Percentiles rank a stretch among this genome's conserved stretches.
phyloP scores from a whole-genome alignment of 92 coral and sea anemone genomes.

The Pocillopora meandrina region DNA sequence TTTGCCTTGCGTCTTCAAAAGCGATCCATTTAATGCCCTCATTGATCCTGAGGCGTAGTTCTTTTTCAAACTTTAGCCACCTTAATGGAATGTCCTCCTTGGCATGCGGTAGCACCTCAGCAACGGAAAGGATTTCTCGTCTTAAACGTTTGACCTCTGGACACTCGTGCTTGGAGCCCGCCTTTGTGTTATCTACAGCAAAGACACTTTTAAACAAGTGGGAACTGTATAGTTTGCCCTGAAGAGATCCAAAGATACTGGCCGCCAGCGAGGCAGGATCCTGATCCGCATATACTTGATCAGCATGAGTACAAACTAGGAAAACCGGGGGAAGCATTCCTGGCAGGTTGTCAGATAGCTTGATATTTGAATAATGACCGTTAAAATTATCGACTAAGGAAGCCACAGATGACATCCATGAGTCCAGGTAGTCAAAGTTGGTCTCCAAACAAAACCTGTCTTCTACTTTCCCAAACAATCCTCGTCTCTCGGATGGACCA shows the following conservation, averaged over 20 bases:
- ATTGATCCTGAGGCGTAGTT: not conserved
- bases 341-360: not conserved
- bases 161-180: slow-evolving; percentile 26
- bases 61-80: slow-evolving; percentile 49
- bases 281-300: slow-evolving; percentile 29
- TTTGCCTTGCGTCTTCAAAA: slow-evolving; percentile 25
- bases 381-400: not conserved
- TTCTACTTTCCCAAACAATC: not conserved
- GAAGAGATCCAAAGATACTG: slow-evolving; percentile 30
- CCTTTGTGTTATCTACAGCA: slow-evolving; percentile 51
- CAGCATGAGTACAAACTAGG: slow-evolving; percentile 60
- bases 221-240: slow-evolving; percentile 2
- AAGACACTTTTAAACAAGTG: slow-evolving; percentile 29
- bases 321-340: slow-evolving; percentile 39
- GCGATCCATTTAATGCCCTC: slow-evolving; percentile 18
- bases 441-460: not conserved
- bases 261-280: slow-evolving; percentile 28
- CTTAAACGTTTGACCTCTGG: slow-evolving; percentile 30
- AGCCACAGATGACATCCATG: slow-evolving; percentile 58
- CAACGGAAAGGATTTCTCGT: slow-evolving; percentile 14
- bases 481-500: not conserved
- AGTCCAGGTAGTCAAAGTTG: slow-evolving; percentile 50
- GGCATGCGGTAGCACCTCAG: not conserved
- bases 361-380: not conserved
- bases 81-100: slow-evolving; percentile 26